Evolutionary conservation across 1,140 invertebrate species (phyloP).

Genomic region (Rhyzopertha dominica): DNA sequence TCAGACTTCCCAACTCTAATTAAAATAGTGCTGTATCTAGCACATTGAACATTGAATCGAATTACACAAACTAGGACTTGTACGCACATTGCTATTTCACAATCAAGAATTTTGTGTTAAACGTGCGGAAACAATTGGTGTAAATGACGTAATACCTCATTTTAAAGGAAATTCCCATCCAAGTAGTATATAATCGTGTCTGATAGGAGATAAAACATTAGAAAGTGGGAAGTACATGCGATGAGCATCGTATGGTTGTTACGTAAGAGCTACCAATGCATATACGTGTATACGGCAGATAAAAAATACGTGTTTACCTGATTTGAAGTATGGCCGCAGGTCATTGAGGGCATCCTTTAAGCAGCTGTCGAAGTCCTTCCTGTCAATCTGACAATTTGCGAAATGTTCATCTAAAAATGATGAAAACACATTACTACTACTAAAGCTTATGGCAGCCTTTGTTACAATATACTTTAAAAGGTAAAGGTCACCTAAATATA

Average conservation of each 20-base stretch:
- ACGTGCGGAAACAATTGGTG: too few species aligned
- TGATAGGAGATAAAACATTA: not conserved
- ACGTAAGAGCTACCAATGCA: too few species aligned
- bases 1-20: too few species aligned
- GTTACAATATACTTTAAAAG: not conserved
- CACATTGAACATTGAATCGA: too few species aligned
- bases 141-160: too few species aligned
- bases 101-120: too few species aligned
- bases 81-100: too few species aligned
- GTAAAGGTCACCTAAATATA: not conserved
- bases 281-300: not conserved
- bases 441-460: too few species aligned
- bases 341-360: conserved; percentile 68
- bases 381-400: conserved; percentile 54
- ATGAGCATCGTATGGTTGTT: too few species aligned
- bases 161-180: not conserved
- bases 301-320: conserved; percentile 47
- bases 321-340: conserved; percentile 64
- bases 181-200: not conserved
- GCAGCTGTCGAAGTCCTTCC: conserved; percentile 63
- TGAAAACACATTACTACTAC: conserved; percentile 1
- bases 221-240: too few species aligned
- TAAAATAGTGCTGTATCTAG: too few species aligned
- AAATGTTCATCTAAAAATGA: conserved; percentile 43
- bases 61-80: too few species aligned